phyloP scores from a whole-genome alignment of 2,797 vertebrate genomes.

The Alfaro cultratus region DNA sequence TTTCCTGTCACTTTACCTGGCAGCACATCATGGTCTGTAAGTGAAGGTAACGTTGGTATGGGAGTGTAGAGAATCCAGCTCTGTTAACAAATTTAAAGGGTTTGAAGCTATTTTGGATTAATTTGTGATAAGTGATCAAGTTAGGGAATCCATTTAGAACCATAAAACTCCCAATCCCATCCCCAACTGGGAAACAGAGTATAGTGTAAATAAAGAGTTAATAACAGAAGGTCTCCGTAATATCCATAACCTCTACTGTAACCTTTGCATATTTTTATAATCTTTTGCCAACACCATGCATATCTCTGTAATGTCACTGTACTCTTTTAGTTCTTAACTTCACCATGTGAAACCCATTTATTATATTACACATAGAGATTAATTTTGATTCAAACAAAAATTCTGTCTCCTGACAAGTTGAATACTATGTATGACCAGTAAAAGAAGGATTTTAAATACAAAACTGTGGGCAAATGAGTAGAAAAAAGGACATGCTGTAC shows the following conservation, averaged over 20 bases:
- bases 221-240: neutral
- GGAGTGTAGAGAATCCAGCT: conserved; percentile 18
- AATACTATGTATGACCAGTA: neutral
- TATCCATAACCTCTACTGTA: neutral
- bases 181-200: neutral
- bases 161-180: neutral
- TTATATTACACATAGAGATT: neutral
- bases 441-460: neutral
- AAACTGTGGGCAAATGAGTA: neutral
- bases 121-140: neutral
- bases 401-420: neutral
- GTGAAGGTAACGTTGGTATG: conserved; percentile 3
- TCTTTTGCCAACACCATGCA: neutral
- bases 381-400: neutral
- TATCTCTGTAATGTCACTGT: neutral
- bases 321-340: neutral
- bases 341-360: neutral
- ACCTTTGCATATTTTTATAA: neutral
- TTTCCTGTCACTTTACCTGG: neutral
- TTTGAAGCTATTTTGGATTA: neutral
- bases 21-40: conserved; percentile 16
- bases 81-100: conserved; percentile 1
- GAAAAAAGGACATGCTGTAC: neutral
- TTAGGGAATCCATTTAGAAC: neutral
- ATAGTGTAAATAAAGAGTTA: neutral